Base-by-base conservation (phyloP, 2,797 vertebrate genomes). In the Loriculus beryllinus region DNA sequence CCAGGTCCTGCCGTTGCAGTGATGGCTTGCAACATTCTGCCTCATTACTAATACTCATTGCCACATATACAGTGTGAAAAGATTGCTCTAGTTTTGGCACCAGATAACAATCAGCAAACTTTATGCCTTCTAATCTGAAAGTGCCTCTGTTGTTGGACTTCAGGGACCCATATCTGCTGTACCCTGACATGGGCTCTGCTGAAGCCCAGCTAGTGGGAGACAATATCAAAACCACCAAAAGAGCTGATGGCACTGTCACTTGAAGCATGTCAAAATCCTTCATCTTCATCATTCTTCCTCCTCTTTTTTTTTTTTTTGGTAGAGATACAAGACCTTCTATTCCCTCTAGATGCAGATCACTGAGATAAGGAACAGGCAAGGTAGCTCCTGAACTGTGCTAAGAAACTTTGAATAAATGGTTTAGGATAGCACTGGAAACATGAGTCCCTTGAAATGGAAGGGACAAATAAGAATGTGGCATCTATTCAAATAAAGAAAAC, bases 21-120 rank as follows among this genome's bases (percentile, higher is more conserved):
- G 1, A 14, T 21, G 11, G n/a, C 12, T 28, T 15, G 19, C 29
- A 23, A n/a, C 6, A 0, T 18, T 64, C 39, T n/a, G 39, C 6
- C 29, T 39, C 31, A 52, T 62, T 25, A 19, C 17, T 65, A 48
- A 33, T 54, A n/a, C 5, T 48, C 10, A 4, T 48, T 22, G 35
- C 20, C 29, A 29, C 3, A 0, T 37, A 8, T n/a, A 39, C 1
- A 1, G 19, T 14, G 12, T 22, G 14, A 60, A 60, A 54, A 82
- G 10, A 7, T 60, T 59, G 23, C 16, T 65, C 23, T 42, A 42
- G 40, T 47, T 67, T 71, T 48, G 16, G 23, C 52, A 52, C 9
- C 28, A 37, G 42, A 15, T 20, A 49, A 19, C 11, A 48, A 37
- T 14, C 18, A 64, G 20, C n/a, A 56, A 62, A 45, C 18, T 37